phyloP scores from a whole-genome alignment of 2,888 invertebrate species.

The Cataglyphis altisquamis region DNA sequence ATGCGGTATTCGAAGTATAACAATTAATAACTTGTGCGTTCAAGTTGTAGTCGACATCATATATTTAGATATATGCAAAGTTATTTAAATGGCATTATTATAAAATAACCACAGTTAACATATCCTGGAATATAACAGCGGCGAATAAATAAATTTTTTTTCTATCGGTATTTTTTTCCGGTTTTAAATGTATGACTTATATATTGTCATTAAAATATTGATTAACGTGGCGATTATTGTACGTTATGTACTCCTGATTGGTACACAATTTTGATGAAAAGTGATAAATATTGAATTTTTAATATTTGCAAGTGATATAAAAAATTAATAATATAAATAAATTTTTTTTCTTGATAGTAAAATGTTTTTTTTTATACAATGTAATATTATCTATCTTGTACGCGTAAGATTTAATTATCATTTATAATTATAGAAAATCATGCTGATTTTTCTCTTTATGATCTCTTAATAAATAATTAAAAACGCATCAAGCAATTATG shows the following conservation, averaged over 20 bases:
- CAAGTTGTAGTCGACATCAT: neutral
- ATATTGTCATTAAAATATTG: neutral
- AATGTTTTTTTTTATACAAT: neutral
- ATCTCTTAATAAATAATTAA: neutral
- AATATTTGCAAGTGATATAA: neutral
- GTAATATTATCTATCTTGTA: neutral
- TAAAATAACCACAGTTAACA: neutral
- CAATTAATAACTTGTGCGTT: neutral
- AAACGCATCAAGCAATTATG: neutral
- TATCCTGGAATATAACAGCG: neutral
- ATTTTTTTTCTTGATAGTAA: neutral
- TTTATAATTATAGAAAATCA: neutral
- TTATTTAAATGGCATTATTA: constrained; percentile 19
- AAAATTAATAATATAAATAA: neutral
- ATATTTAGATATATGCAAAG: constrained; percentile 1
- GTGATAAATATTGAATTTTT: neutral
- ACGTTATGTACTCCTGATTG: neutral
- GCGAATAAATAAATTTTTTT: neutral
- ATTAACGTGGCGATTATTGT: neutral
- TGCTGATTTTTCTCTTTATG: neutral
- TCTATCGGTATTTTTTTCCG: neutral
- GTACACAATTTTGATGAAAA: neutral
- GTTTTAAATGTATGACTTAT: neutral
- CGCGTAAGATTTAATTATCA: neutral
- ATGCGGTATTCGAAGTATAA: neutral